These are phyloP conservation scores for Eristalinus aeneus DNA, from an alignment of 2,888 invertebrate genomes.

Conservation along the genomic window DNA sequence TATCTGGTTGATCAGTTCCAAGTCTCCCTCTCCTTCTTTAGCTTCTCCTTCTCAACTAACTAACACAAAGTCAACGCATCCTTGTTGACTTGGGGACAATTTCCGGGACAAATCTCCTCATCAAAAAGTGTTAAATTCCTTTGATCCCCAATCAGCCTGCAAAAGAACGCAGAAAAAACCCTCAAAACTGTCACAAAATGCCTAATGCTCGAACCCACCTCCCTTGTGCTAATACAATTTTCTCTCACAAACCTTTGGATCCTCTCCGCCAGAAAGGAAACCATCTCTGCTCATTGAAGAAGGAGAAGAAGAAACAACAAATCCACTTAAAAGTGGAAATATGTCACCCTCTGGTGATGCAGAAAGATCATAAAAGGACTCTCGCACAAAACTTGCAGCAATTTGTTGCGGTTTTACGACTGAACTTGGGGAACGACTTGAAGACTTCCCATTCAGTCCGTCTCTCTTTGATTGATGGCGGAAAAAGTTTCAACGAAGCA, in stretches of 20 bases:
- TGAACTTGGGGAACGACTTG: conserved; percentile 11
- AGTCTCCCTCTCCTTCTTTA: no score
- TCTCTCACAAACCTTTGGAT: no score
- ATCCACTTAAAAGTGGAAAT: background rate
- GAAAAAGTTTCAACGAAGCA: background rate
- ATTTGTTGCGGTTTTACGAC: background rate
- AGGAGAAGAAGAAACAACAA: background rate
- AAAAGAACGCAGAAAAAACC: no score
- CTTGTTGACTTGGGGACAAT: no score
- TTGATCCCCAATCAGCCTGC: background rate
- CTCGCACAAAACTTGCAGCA: background rate
- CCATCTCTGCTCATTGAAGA: background rate
- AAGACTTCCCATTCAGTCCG: background rate
- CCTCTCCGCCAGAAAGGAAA: no score
- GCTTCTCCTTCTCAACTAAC: no score
- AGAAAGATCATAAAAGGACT: background rate
- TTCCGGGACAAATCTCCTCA: background rate
- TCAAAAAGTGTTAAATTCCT: background rate
- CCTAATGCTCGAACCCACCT: background rate
- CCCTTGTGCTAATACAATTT: background rate
- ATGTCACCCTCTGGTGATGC: background rate
- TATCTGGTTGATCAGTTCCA: no score
- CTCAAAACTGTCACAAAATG: background rate
- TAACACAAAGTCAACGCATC: no score
- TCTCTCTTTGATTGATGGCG: background rate